Percentiles rank a stretch among this genome's conserved stretches.
Conservation (phyloP, 2,888 invertebrate species). For the Tuberolachnus salignus region DNA sequence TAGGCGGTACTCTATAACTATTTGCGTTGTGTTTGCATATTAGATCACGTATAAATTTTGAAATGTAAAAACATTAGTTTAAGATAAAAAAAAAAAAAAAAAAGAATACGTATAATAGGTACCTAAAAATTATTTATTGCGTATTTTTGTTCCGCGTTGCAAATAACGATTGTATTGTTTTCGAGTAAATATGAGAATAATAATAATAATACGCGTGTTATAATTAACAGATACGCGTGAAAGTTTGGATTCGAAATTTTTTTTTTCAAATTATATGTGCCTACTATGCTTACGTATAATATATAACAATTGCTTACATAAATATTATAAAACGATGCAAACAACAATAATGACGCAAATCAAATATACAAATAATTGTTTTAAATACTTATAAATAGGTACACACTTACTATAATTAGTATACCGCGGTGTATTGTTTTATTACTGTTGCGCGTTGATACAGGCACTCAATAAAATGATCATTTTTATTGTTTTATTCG, state of each 20-base stretch:
- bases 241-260: neutral
- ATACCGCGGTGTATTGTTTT: no score
- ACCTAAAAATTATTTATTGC: neutral
- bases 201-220: neutral
- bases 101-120: neutral
- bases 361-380: no score
- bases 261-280: neutral
- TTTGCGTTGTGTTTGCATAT: constrained; percentile 29
- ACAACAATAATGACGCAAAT: no score
- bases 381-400: no score
- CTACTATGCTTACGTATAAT: neutral
- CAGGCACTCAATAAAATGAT: no score
- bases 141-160: neutral
- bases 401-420: no score
- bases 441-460: no score
- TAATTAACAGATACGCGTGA: neutral
- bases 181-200: neutral
- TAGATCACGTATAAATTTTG: constrained; percentile 13
- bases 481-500: no score
- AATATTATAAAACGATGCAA: no score
- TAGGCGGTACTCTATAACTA: neutral
- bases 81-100: neutral
- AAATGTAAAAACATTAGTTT: constrained; percentile 26
- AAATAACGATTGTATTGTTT: neutral
- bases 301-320: no score